Evolutionary conservation across 1,140 invertebrate species (phyloP), one percentile per base, ranked within the genome.

Genomic region (Scaptodrosophila lebanonensis): DNA sequence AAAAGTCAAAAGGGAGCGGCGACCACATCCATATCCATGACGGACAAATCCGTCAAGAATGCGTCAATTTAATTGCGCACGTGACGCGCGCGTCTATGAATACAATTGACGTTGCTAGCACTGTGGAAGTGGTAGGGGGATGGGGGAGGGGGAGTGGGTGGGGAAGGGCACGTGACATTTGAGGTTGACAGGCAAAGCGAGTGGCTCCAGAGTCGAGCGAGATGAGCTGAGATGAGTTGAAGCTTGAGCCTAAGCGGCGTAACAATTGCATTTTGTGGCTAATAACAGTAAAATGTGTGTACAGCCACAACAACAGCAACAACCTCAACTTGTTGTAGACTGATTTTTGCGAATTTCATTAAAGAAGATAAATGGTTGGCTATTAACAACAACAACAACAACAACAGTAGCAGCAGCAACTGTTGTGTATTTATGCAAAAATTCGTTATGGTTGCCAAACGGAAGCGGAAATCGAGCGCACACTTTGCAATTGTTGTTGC

Each of bases 271-370:
- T 40, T 60, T 67, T 49, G 64, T 30, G 50, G 56, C 54, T 60
- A 72, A 70, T 70, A 65, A 56, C 56, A 22, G 47, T 11, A 16
- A 33, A 44, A 27, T 2, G 18, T n/a, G n/a, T n/a, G n/a, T n/a
- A n/a, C n/a, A n/a, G n/a, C n/a, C 16, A 40, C 12, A 29, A 48
- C 17, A 44, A 35, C 17, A 20, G 42, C 20, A 45, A 47, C 60
- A 51, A n/a, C n/a, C n/a, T n/a, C n/a, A n/a, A n/a, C n/a, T n/a
- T n/a, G n/a, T n/a, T n/a, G n/a, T n/a, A n/a, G n/a, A n/a, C 72
- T 65, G 67, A 73, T 66, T 66, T 66, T 66, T 66, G 76, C 69
- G 77, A 85, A 85, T 85, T 85, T 85, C 83, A 85, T 85, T 85
- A 85, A 85, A 71, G 73, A 66, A 85, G 77, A 85, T 85, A 83